phyloP scores from a whole-genome alignment of 2,888 invertebrate species.

The Diplazon laetatorius region DNA sequence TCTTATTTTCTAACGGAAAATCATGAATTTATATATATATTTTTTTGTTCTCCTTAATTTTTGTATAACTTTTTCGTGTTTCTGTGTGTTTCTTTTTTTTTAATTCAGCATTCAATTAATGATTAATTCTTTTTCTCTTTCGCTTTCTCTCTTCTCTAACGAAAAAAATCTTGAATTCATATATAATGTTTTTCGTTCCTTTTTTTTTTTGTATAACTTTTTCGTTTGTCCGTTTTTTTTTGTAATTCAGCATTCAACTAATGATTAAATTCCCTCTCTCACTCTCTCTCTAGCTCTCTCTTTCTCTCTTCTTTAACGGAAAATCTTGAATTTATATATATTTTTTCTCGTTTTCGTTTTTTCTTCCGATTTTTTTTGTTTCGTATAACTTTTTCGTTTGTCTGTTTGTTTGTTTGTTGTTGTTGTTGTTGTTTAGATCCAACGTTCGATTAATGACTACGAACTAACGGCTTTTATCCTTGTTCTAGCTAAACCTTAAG shows the following conservation, averaged over 20 bases:
- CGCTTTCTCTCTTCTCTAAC: constrained; percentile 10
- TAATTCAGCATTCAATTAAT: constrained; percentile 70
- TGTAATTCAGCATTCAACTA: too few relatives aligned
- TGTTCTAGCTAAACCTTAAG: constrained; percentile 78
- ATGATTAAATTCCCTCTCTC: too few relatives aligned
- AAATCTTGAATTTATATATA: constrained; percentile 26
- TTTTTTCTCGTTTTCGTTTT: constrained; percentile 19
- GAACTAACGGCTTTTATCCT: constrained; percentile 70
- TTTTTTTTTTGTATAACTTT: too few relatives aligned
- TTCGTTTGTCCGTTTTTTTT: too few relatives aligned
- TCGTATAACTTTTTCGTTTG: constrained; percentile 43
- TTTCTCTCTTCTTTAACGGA: constrained; percentile 30
- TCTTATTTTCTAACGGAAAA: constrained; percentile 35
- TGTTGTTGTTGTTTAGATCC: constrained; percentile 59
- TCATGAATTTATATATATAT: constrained; percentile 15
- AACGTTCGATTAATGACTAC: constrained; percentile 71
- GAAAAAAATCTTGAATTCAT: too few relatives aligned
- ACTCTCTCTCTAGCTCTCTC: constrained; percentile 51
- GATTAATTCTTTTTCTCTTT: constrained; percentile 57
- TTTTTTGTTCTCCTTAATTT: constrained; percentile 15
- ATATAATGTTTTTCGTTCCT: too few relatives aligned
- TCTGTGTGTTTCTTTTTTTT: constrained; percentile 58
- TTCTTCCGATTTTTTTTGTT: constrained; percentile 27
- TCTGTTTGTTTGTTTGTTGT: constrained; percentile 60
- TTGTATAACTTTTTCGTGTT: constrained; percentile 44